A percentile compares a stretch with the other conserved stretches of the same genome.
phyloP scores from a whole-genome alignment of 2,113 vertebrate genomes.

The Sarotherodon lohbergeri region DNA sequence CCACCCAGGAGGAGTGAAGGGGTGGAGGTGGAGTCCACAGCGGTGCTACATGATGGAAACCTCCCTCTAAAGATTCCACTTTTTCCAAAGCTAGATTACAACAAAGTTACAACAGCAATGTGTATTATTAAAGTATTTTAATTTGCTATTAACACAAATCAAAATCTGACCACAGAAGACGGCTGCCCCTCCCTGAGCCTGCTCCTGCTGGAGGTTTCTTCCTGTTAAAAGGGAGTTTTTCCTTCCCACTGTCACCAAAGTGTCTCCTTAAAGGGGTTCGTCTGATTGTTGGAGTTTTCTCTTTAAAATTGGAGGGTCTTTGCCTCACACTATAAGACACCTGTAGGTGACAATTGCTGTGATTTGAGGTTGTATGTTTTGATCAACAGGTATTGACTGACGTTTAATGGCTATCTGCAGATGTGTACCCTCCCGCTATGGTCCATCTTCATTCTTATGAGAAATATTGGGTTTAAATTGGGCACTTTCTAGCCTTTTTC shows the following conservation, averaged over 20 bases:
- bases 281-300: neutral
- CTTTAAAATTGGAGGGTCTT: neutral
- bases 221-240: no score
- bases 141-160: no score
- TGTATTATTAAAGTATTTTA: no score
- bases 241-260: neutral
- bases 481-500: rapidly evolving
- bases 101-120: no score
- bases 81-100: neutral
- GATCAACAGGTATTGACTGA: neutral
- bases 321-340: neutral
- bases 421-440: neutral
- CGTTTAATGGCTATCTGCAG: neutral
- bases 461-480: neutral
- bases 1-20: neutral
- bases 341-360: neutral
- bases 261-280: neutral
- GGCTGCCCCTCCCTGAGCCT: no score
- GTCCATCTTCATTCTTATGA: neutral
- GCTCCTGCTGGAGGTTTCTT: no score
- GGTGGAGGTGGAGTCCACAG: neutral
- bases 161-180: no score
- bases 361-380: neutral
- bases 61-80: neutral
- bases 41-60: neutral